Evolutionary conservation across 2,113 vertebrate genomes (phyloP).

Genomic region (Sarotherodon lohbergeri): DNA sequence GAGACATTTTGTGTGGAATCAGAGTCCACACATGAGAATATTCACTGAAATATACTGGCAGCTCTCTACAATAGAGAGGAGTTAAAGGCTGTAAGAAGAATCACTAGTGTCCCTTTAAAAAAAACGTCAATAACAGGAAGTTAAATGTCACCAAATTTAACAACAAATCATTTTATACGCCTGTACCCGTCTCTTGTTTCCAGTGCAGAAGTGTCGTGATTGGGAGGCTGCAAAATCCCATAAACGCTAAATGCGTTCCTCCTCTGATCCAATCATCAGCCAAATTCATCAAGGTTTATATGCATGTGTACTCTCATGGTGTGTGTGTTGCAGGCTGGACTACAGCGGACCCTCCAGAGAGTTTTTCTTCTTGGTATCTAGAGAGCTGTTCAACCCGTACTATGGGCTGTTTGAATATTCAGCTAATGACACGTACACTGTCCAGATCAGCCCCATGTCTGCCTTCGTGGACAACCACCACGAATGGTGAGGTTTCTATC

Average conservation of each 20-base stretch:
- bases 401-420: conserved; percentile 99
- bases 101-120: neutral
- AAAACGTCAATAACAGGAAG: neutral
- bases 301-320: neutral
- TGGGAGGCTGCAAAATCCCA: neutral
- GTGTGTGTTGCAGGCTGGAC: conserved; percentile 80
- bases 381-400: conserved; percentile 98
- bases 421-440: conserved; percentile 97
- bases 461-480: conserved; percentile 99
- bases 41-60: neutral
- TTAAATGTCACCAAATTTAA: neutral
- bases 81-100: neutral
- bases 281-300: neutral
- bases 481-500: conserved; percentile 82
- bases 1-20: neutral
- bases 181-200: neutral
- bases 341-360: conserved; percentile 98
- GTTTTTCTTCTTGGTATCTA: conserved; percentile 97
- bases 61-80: neutral
- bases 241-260: neutral
- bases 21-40: neutral
- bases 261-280: neutral
- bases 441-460: conserved; percentile 99
- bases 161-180: neutral
- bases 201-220: neutral